Evolutionary conservation across 1,140 invertebrate species (phyloP), one percentile per base, ranked within the genome.

Genomic region (Drosophila subpulchrella): DNA sequence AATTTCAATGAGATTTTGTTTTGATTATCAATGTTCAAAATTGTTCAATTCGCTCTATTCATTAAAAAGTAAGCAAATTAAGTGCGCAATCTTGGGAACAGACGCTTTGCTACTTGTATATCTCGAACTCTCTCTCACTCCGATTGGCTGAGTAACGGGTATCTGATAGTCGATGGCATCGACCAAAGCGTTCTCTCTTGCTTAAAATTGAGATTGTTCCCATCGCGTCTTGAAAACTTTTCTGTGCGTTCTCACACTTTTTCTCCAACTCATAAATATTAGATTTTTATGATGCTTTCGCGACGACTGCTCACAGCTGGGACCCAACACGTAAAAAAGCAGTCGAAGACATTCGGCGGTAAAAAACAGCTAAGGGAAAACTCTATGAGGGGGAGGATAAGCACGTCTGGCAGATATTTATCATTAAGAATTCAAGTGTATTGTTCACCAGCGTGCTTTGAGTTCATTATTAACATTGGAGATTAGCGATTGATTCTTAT

Each of bases 241-340:
- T 46, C 17, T 20, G 42, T 17, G 17, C 36, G 30, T 17, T 12
- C 39, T n/a, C 46, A 1, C 42, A 41, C 34, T 38, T 13, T 55
- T 59, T 30, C 34, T 47, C 27, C 70, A 44, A 36, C 53, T 78
- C 67, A 81, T 81, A 84, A 84, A 86, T 84, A 86, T 81, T 86
- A 48, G 78, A 86, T 84, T 77, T 70, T 56, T 68, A 73, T 80
- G 59, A 75, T 48, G 67, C 47, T 53, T 66, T 63, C 27, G 68
- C 68, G 53, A 71, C 66, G 68, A 71, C 66, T 71, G 67, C 36
- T 34, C 48, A 77, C 73, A 81, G 53, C 56, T 70, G 61, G 71
- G 72, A 38, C 72, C 46, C 59, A 39, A 65, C 72, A 75, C 72
- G 59, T 75, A 65, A 62, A 63, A 62, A 56, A 74, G 42, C 63